Percentiles rank a stretch among this genome's conserved stretches.
These are phyloP conservation scores for Stylophora pistillata DNA, from an alignment of 64 coral and sea anemone species.

Conservation along the genomic window DNA sequence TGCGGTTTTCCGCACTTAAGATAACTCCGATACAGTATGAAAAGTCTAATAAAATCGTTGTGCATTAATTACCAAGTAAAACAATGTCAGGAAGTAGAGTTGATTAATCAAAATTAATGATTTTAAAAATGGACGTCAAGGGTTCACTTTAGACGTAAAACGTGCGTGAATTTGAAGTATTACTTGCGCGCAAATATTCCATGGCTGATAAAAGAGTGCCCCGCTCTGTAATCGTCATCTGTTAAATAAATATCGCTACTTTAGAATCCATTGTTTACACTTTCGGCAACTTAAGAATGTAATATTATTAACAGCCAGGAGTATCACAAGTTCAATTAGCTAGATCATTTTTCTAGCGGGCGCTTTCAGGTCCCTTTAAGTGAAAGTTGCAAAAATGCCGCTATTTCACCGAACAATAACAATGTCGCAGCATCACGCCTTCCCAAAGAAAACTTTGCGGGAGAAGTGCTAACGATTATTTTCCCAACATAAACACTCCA, in stretches of 20 bases:
- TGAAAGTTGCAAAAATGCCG: constrained; percentile 4
- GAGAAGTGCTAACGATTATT: constrained; percentile 31
- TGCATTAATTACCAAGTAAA: background rate
- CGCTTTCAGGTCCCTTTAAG: constrained; percentile 35
- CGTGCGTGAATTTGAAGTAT: constrained; percentile 10
- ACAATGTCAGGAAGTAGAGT: background rate
- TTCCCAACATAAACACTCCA: constrained; percentile 14
- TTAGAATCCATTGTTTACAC: constrained; percentile 42
- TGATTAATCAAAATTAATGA: background rate
- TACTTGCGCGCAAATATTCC: background rate
- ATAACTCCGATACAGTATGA: background rate
- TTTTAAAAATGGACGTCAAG: background rate
- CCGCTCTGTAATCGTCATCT: constrained; percentile 2
- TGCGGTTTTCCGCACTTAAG: constrained; percentile 29
- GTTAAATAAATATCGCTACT: constrained; percentile 50
- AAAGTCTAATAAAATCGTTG: background rate
- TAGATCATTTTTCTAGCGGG: constrained; percentile 49
- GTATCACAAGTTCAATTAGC: constrained; percentile 51
- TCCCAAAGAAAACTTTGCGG: constrained; percentile 24
- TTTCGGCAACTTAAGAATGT: constrained; percentile 66
- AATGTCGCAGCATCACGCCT: constrained; percentile 43
- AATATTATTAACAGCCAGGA: constrained; percentile 69
- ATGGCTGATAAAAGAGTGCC: constrained; percentile 8
- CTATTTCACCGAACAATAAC: constrained; percentile 32
- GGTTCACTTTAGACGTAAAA: background rate